Conservation (phyloP, 2,888 invertebrate genomes). For the Seira musarum region DNA sequence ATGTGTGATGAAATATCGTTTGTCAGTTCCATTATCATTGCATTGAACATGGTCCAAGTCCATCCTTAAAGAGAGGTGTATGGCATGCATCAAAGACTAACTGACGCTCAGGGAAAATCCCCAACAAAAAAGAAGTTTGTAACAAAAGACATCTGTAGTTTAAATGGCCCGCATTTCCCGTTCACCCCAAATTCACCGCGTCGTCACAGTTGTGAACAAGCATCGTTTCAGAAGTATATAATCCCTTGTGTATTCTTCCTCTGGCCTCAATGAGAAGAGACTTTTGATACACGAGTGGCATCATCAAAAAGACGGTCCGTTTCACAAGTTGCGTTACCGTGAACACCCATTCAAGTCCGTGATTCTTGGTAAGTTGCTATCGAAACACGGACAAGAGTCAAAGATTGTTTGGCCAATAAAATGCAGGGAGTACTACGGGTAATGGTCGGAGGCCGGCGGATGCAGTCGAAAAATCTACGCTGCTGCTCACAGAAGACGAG, state of each 20-base stretch:
- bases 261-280: constrained; percentile 16
- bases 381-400: neutral
- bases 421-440: neutral
- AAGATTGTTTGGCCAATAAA: neutral
- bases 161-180: constrained; percentile 13
- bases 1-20: too few relatives aligned
- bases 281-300: constrained; percentile 10
- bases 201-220: neutral
- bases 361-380: neutral
- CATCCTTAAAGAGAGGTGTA: too few relatives aligned
- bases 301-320: neutral
- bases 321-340: neutral
- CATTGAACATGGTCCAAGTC: too few relatives aligned
- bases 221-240: neutral
- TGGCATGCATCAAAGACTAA: too few relatives aligned
- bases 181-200: constrained; percentile 3
- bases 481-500: constrained; percentile 4
- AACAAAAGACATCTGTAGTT: neutral
- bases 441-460: constrained; percentile 59
- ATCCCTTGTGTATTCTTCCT: neutral
- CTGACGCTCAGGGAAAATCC: neutral
- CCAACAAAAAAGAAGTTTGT: neutral
- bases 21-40: too few relatives aligned
- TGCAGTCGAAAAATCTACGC: constrained; percentile 48
- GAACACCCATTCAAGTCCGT: neutral